A percentile compares a stretch with the other conserved stretches of the same genome.
Conservation (phyloP, 2,113 vertebrate genomes). For the Chlamydotis undulata region DNA sequence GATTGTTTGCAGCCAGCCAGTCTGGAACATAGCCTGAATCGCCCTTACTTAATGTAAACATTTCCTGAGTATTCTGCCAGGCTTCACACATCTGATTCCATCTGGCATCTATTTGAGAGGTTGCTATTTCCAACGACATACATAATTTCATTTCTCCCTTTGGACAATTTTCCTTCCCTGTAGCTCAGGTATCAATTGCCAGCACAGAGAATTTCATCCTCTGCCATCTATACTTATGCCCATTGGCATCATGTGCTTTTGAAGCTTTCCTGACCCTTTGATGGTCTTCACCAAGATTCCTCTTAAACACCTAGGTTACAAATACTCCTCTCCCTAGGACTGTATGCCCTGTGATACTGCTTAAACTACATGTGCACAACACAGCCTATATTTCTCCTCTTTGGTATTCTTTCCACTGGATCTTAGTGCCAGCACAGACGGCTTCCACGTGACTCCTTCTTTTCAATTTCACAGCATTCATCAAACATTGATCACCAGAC, state of each 20-base stretch:
- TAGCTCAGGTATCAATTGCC: not conserved
- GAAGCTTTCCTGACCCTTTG: not conserved
- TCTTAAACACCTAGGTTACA: not conserved
- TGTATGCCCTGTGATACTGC: not conserved
- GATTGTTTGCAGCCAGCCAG: not conserved
- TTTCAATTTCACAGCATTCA: not conserved
- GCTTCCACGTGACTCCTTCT: not conserved
- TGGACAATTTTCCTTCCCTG: not conserved
- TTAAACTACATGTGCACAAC: not conserved
- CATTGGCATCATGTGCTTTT: not conserved
- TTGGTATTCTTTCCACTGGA: not conserved
- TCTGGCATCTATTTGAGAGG: not conserved
- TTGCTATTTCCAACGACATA: not conserved
- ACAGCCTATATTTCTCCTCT: not conserved
- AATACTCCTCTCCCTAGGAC: not conserved
- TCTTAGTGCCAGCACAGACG: not conserved
- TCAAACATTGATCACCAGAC: not conserved
- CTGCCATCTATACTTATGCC: not conserved
- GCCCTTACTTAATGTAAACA: not conserved
- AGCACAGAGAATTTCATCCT: not conserved
- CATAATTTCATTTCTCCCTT: not conserved
- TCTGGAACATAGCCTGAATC: not conserved
- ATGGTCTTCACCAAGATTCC: not conserved
- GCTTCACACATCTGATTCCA: not conserved
- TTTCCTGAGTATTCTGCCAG: not conserved